Conservation (phyloP, 2,888 invertebrate species). For the Tipula helvola region DNA sequence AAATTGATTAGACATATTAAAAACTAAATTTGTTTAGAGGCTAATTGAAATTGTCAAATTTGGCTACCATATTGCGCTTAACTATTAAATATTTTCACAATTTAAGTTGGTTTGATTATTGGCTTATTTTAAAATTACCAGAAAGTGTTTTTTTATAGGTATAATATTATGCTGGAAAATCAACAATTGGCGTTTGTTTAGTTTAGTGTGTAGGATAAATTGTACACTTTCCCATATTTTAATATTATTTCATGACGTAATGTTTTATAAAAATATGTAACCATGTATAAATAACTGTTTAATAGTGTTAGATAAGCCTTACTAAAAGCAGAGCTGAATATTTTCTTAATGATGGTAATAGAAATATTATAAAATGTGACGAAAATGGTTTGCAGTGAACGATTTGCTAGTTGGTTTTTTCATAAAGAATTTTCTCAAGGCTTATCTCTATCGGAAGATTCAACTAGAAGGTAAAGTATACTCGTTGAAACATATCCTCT, state of each 20-base stretch:
- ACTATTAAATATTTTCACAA: neutral
- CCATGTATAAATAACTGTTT: too few relatives aligned
- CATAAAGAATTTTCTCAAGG: too few relatives aligned
- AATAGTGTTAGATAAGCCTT: neutral
- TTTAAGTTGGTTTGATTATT: neutral
- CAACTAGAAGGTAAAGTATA: too few relatives aligned
- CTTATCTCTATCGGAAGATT: too few relatives aligned
- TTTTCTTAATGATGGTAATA: neutral
- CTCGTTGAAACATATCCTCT: too few relatives aligned
- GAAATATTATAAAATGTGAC: too few relatives aligned
- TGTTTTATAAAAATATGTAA: neutral
- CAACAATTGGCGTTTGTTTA: neutral
- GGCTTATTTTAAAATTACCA: neutral
- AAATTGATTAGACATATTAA: neutral
- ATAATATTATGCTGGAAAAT: neutral
- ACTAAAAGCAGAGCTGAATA: neutral
- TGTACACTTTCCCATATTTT: neutral
- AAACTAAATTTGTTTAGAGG: neutral
- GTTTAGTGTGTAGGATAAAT: neutral
- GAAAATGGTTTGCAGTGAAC: too few relatives aligned
- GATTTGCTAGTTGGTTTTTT: too few relatives aligned
- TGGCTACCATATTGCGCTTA: neutral
- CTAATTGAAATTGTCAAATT: neutral
- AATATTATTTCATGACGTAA: neutral
- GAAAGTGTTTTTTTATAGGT: neutral